These are phyloP conservation scores for Lordiphosa andalusiaca DNA, from an alignment of 2,888 invertebrate genomes.

Conservation along the genomic window DNA sequence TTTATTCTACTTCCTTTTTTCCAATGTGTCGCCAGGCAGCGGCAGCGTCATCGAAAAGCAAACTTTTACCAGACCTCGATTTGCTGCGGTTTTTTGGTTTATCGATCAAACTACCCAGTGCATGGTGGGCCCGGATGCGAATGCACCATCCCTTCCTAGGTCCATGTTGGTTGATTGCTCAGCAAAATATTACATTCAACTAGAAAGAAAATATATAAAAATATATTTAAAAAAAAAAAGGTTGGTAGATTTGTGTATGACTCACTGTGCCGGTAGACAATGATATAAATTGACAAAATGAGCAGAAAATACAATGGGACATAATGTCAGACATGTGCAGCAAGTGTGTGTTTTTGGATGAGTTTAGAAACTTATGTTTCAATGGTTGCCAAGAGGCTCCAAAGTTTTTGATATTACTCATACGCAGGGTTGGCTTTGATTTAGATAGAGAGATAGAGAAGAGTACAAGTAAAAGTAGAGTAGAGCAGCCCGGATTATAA, in stretches of 20 bases:
- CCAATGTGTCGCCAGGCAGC: slow-evolving; percentile 34
- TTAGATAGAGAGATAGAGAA: too few relatives aligned
- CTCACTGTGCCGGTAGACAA: too few relatives aligned
- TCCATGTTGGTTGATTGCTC: slow-evolving; percentile 38
- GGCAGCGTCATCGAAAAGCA: slow-evolving; percentile 23
- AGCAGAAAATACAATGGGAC: background rate
- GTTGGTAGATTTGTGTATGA: slow-evolving; percentile 6
- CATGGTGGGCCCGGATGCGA: slow-evolving; percentile 29
- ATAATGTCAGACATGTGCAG: too few relatives aligned
- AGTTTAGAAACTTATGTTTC: too few relatives aligned
- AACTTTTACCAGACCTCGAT: slow-evolving; percentile 32
- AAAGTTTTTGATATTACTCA: too few relatives aligned
- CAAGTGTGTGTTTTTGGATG: too few relatives aligned
- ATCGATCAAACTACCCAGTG: slow-evolving; percentile 40
- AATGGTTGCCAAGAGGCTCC: too few relatives aligned
- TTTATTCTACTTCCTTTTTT: slow-evolving; percentile 3
- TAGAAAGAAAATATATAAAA: slow-evolving; percentile 17
- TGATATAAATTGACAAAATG: slow-evolving; percentile 6
- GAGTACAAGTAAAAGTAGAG: too few relatives aligned
- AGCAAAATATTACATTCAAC: slow-evolving; percentile 37
- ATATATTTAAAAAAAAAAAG: too few relatives aligned
- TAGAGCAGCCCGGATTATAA: too few relatives aligned
- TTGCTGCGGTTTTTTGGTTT: slow-evolving; percentile 23
- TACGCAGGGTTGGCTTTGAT: too few relatives aligned
- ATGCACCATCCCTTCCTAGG: slow-evolving; percentile 3